These are phyloP conservation scores for Nicator chloris DNA, from an alignment of 2,113 vertebrate species.

Conservation along the genomic window DNA sequence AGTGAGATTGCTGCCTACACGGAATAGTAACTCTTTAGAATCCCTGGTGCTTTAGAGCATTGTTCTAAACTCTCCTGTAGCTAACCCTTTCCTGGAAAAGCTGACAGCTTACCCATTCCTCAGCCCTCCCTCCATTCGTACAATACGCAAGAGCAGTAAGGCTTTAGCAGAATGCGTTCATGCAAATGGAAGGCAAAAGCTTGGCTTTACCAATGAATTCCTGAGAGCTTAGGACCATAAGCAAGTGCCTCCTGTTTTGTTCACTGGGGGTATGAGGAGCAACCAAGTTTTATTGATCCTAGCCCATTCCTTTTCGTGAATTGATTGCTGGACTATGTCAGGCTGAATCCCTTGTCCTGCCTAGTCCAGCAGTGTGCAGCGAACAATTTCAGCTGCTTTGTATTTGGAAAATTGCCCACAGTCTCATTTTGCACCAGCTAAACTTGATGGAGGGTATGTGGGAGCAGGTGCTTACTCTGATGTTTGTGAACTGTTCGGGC, in stretches of 20 bases:
- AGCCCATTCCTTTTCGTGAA: neutral
- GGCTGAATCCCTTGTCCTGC: neutral
- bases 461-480: no score
- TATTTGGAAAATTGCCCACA: neutral
- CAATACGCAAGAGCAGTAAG: neutral
- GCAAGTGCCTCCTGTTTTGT: neutral
- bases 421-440: neutral
- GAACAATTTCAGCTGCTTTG: neutral
- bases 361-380: rapidly evolving
- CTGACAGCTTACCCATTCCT: neutral
- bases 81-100: neutral
- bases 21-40: neutral
- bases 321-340: neutral
- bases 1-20: neutral
- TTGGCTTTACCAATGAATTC: neutral
- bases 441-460: no score
- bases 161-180: neutral
- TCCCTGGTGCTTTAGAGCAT: neutral
- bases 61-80: neutral
- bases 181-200: neutral
- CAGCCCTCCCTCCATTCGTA: neutral
- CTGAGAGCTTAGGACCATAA: neutral
- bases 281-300: neutral
- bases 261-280: rapidly evolving
- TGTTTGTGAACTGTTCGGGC: neutral